Evolutionary conservation across 2,888 invertebrate genomes (phyloP), one percentile per base, ranked within the genome.

Genomic region (Eucera pruinosa): DNA sequence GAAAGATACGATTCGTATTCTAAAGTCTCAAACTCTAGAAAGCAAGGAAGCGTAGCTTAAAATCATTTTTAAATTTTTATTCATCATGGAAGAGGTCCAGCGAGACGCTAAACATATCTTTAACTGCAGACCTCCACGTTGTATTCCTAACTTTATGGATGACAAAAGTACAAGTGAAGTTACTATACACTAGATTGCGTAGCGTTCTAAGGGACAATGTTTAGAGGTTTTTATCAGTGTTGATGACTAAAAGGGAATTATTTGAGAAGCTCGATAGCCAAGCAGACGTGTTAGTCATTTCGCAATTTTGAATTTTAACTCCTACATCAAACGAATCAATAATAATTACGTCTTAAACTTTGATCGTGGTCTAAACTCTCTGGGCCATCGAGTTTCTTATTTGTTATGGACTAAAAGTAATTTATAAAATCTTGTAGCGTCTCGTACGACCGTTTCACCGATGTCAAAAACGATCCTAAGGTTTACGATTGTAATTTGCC

Each of bases 191-290:
- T 65, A 78, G 78, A 65, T 70, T 76, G 70, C 69, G 54, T 76
- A 76, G 76, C 61, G 68, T 62, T 66, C 52, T 54, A 68, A 68
- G 64, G 23, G 48, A 41, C 52, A 57, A 54, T 58, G 68, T 77
- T 62, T 75, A 77, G 76, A 76, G 68, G 68, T 65, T 78, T 78
- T 77, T 78, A 78, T 76, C 78, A 78, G 78, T 76, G 78, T 78
- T 78, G 39, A 78, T 23, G 65, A 69, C 61, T 78, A 76, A 78
- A 69, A 75, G 25, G 76, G 65, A 65, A 69, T 76, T 78, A 78
- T 76, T 76, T 78, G 78, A 62, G 76, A 30, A 39, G 54, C 65
- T 23, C 47, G n/a, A 36, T 18, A 36, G 67, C 55, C 60, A 41
- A 55, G 41, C 23, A 25, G 55, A 57, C n/a, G 36, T n/a, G n/a